phyloP scores from a whole-genome alignment of 2,888 invertebrate genomes.

The Nomada goodeniana region DNA sequence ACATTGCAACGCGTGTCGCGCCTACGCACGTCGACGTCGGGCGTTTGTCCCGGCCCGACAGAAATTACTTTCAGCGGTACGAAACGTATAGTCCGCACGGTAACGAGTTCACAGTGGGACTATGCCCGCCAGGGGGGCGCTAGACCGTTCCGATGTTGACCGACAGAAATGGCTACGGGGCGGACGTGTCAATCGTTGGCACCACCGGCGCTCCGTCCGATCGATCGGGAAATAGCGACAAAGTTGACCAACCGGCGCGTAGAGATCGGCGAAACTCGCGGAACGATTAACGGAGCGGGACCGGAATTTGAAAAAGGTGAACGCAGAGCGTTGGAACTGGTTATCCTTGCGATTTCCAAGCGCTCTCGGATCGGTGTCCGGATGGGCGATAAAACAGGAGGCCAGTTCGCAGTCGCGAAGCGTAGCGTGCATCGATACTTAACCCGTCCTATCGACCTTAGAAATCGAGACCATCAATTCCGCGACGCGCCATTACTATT shows the following conservation, averaged over 20 bases:
- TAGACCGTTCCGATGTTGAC: neutral
- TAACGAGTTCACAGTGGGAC: conserved; percentile 14
- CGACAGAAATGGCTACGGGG: too few species aligned
- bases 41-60: conserved; percentile 54
- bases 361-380: conserved; percentile 53
- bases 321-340: conserved; percentile 62
- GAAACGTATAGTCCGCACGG: conserved; percentile 37
- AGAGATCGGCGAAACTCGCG: neutral
- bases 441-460: conserved; percentile 63
- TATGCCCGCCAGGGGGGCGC: neutral
- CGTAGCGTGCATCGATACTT: conserved; percentile 60
- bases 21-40: conserved; percentile 62
- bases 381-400: conserved; percentile 64
- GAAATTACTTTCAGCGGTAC: conserved; percentile 64
- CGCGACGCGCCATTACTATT: conserved; percentile 39
- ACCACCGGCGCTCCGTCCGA: too few species aligned
- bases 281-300: neutral
- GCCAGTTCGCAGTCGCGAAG: conserved; percentile 57
- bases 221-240: neutral
- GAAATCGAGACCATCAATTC: conserved; percentile 54
- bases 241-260: neutral
- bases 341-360: conserved; percentile 62
- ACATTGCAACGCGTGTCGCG: conserved; percentile 61
- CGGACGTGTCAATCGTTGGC: too few species aligned
- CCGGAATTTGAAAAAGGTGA: conserved; percentile 32